Percentiles rank a stretch among this genome's conserved stretches.
Conservation (phyloP, 2,113 vertebrate species). For the Rhineura floridana region DNA sequence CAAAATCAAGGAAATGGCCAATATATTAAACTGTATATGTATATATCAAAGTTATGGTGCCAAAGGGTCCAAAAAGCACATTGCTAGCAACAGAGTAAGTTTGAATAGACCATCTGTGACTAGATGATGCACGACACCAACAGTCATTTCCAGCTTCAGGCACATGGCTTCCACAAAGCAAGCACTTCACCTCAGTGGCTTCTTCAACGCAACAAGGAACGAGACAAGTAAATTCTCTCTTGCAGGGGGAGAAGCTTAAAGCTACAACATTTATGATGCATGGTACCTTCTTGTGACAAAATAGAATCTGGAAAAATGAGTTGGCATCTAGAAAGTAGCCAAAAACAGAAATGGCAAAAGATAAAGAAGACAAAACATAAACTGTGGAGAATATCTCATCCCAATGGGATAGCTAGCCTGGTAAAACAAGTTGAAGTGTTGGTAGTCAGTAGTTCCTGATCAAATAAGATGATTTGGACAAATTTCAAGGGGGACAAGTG, state of each 20-base stretch:
- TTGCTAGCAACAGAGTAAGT: not conserved
- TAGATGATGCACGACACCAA: slow-evolving; percentile 3
- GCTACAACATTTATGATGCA: no score
- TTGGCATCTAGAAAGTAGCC: not conserved
- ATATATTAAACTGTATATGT: not conserved
- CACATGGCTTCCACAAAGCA: not conserved
- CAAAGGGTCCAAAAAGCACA: not conserved
- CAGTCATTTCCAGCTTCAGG: slow-evolving; percentile 5
- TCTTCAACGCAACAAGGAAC: not conserved
- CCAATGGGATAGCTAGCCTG: not conserved
- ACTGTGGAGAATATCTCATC: slow-evolving; percentile 43
- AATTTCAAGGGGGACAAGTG: not conserved
- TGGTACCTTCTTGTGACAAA: not conserved
- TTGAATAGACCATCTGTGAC: slow-evolving; percentile 7
- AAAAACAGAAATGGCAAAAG: not conserved
- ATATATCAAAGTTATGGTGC: slow-evolving; percentile 1
- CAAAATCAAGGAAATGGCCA: not conserved
- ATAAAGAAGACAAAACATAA: slow-evolving; percentile 42
- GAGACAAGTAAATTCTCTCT: not conserved
- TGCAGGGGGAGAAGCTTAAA: not conserved
- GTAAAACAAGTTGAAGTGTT: not conserved
- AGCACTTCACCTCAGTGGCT: not conserved
- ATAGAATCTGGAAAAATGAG: not conserved
- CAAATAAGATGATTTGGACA: not conserved
- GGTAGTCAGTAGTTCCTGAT: not conserved